These are phyloP conservation scores for Halisarca cf. caerulea DNA, from an alignment of 37 sponge, comb jelly and placozoan genomes.

Conservation along the genomic window DNA sequence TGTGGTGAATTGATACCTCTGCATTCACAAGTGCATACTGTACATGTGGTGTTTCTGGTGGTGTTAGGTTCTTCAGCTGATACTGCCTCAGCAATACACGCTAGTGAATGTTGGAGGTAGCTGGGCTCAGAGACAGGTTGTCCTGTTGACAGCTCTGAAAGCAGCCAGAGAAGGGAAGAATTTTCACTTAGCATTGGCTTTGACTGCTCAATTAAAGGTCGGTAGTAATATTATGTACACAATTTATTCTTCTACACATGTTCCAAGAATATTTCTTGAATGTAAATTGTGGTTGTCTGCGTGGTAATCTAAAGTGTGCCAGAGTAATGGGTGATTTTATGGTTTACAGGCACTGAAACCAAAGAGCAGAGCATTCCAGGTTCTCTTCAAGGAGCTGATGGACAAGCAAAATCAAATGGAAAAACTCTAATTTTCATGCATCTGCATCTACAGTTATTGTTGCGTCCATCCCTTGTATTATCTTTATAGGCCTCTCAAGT, in stretches of 20 bases:
- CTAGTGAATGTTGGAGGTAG: slow-evolving; percentile 28
- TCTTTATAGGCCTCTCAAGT: too few species aligned
- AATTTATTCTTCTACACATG: not conserved
- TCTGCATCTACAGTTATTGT: too few species aligned
- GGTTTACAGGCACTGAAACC: not conserved
- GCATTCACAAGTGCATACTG: too few species aligned
- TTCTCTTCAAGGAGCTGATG: not conserved
- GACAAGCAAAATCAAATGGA: too few species aligned
- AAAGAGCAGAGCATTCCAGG: not conserved
- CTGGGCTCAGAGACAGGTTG: slow-evolving; percentile 36
- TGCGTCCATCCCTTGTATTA: too few species aligned
- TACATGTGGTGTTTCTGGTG: too few species aligned
- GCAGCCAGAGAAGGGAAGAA: slow-evolving; percentile 34
- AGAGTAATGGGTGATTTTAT: not conserved
- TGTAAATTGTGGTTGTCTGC: not conserved
- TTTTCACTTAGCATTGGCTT: slow-evolving; percentile 4
- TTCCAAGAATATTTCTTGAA: not conserved
- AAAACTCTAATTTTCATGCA: too few species aligned
- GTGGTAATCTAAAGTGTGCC: not conserved
- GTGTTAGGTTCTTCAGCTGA: slow-evolving; percentile 25
- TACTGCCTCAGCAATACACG: slow-evolving; percentile 23
- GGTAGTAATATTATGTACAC: too few species aligned
- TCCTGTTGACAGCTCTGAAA: slow-evolving; percentile 15
- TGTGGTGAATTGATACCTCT: too few species aligned
- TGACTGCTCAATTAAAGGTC: slow-evolving; percentile 42